Percentiles rank a stretch among this genome's conserved stretches.
Conservation (phyloP, 2,113 vertebrate genomes). For the Notarius quadriscutis region DNA sequence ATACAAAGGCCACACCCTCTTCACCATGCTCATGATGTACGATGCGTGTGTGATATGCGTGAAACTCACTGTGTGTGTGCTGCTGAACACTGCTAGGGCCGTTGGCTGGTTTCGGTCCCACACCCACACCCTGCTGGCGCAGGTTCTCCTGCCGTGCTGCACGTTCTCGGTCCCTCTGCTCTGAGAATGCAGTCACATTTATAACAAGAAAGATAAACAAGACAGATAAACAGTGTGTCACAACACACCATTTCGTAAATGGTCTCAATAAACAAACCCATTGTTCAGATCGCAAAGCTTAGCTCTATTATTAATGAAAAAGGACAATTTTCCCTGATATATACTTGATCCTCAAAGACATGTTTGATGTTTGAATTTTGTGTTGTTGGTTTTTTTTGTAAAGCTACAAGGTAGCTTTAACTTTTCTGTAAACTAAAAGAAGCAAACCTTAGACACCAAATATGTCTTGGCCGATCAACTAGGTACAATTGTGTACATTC, state of each 20-base stretch:
- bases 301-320: not conserved
- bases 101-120: constrained; percentile 47
- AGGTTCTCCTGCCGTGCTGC: constrained; percentile 77
- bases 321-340: not conserved
- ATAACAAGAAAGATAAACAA: constrained; percentile 19
- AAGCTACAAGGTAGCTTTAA: not conserved
- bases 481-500: not conserved
- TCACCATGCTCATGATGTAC: not conserved
- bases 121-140: constrained; percentile 65
- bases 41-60: not conserved
- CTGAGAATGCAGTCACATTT: constrained; percentile 60
- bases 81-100: not conserved
- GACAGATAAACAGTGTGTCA: not conserved
- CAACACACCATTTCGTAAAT: not conserved
- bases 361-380: not conserved
- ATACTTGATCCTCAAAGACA: not conserved
- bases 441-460: not conserved
- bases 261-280: not conserved
- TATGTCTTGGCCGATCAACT: not conserved
- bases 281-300: not conserved
- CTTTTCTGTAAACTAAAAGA: too few species aligned
- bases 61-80: constrained; percentile 37
- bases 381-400: not conserved
- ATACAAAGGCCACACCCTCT: not conserved
- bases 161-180: constrained; percentile 87